Conservation (phyloP, 2,113 vertebrate species). For the Cavia aperea region DNA sequence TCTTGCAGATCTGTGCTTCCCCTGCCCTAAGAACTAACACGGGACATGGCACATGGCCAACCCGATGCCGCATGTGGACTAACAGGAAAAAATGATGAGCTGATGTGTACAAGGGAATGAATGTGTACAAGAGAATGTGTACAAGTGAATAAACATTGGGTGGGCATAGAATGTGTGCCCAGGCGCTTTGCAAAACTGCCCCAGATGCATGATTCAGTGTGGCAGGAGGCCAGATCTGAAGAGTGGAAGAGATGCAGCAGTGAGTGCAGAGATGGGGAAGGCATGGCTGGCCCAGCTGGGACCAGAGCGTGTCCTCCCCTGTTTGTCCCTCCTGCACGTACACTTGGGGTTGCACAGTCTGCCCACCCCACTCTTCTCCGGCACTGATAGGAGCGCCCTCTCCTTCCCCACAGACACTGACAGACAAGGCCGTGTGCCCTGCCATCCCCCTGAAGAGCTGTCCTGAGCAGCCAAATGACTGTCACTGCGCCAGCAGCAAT, state of each 20-base stretch:
- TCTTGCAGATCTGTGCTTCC: not conserved
- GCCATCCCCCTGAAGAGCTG: not conserved
- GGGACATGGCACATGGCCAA: not conserved
- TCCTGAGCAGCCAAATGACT: slow-evolving; percentile 40
- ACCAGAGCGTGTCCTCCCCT: not conserved
- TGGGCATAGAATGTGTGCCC: rapidly evolving
- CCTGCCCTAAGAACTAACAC: not conserved
- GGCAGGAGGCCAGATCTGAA: not conserved
- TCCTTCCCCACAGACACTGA: slow-evolving; percentile 21
- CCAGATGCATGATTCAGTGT: not conserved
- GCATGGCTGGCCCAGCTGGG: not conserved
- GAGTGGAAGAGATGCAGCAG: not conserved
- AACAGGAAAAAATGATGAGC: not conserved
- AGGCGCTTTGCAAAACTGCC: not conserved
- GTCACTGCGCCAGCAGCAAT: slow-evolving; percentile 31
- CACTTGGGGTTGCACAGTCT: not conserved
- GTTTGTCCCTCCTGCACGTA: not conserved
- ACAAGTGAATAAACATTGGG: not conserved
- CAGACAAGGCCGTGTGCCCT: slow-evolving; percentile 14
- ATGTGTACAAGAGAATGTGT: too few species aligned
- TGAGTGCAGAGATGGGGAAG: not conserved
- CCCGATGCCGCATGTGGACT: not conserved
- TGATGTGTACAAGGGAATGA: not conserved
- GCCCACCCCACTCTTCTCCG: rapidly evolving
- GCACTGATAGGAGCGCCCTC: too few species aligned